Conservation (phyloP, 2,113 vertebrate species). For the Poeciliopsis occidentalis region DNA sequence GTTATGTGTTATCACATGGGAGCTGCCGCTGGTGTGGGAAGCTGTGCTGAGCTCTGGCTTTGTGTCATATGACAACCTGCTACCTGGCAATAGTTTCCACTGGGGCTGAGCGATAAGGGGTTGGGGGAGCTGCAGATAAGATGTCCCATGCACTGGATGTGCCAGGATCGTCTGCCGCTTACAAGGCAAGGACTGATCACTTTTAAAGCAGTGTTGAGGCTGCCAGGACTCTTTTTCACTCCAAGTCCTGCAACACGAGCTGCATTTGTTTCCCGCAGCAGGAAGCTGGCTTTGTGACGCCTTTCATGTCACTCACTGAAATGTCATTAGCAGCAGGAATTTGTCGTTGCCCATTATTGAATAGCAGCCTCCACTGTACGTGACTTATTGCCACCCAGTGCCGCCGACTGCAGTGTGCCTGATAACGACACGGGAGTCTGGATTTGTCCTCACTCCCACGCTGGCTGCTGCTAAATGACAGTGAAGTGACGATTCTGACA, state of each 20-base stretch:
- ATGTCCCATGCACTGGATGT: conserved; percentile 55
- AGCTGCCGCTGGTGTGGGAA: conserved; percentile 55
- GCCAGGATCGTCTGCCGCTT: conserved; percentile 63
- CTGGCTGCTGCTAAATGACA: conserved; percentile 65
- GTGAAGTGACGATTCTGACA: conserved; percentile 65
- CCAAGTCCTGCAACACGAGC: conserved; percentile 8
- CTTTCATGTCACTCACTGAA: conserved; percentile 39
- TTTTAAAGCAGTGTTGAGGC: conserved; percentile 42
- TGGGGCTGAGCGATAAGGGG: conserved; percentile 68
- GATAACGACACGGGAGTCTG: conserved; percentile 54
- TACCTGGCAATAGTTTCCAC: conserved; percentile 68
- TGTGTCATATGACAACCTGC: conserved; percentile 70
- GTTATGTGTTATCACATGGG: conserved; percentile 67
- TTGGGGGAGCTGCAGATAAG: conserved; percentile 60
- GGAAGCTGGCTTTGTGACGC: conserved; percentile 16
- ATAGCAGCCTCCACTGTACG: conserved; percentile 42
- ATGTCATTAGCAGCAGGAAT: conserved; percentile 36
- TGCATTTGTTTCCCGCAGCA: conserved; percentile 50
- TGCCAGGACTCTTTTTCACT: conserved; percentile 28
- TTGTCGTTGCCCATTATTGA: conserved; percentile 23
- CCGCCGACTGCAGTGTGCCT: conserved; percentile 47
- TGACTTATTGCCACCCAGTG: conserved; percentile 55
- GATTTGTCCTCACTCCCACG: conserved; percentile 65
- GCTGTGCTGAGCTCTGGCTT: conserved; percentile 48
- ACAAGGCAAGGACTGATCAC: conserved; percentile 51